Evolutionary conservation across 2,797 vertebrate species (phyloP).

Genomic region (Eulemur coronatus): DNA sequence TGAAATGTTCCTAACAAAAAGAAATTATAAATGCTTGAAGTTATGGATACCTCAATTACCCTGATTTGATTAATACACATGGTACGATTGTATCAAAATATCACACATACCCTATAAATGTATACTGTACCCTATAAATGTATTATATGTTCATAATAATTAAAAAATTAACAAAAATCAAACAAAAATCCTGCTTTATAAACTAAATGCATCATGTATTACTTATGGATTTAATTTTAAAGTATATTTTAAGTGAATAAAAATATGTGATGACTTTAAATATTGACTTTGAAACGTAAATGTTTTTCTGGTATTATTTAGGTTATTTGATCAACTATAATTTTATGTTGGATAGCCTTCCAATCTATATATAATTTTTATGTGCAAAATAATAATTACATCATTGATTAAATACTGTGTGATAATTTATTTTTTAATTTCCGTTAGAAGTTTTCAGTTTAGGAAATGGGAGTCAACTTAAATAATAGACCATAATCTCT

Average conservation of each 20-base stretch:
- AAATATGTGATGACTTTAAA: background rate
- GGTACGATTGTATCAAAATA: background rate
- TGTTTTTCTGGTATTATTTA: background rate
- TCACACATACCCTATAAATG: background rate
- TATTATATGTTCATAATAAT: background rate
- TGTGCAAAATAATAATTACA: background rate
- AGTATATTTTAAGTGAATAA: background rate
- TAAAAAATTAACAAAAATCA: too few relatives aligned
- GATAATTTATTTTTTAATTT: background rate
- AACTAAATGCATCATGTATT: background rate
- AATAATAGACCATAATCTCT: background rate
- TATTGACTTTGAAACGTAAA: background rate
- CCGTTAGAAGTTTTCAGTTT: background rate
- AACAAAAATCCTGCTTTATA: background rate
- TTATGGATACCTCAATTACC: background rate
- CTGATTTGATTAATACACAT: background rate
- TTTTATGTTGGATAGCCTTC: background rate
- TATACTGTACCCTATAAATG: too few relatives aligned
- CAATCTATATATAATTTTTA: background rate
- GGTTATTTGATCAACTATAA: background rate
- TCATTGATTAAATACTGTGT: background rate
- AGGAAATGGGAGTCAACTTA: background rate
- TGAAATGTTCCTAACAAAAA: background rate
- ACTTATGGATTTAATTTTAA: background rate
- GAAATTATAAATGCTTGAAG: background rate